Conservation (phyloP, 2,797 vertebrate genomes). For the Tragopan temminckii region DNA sequence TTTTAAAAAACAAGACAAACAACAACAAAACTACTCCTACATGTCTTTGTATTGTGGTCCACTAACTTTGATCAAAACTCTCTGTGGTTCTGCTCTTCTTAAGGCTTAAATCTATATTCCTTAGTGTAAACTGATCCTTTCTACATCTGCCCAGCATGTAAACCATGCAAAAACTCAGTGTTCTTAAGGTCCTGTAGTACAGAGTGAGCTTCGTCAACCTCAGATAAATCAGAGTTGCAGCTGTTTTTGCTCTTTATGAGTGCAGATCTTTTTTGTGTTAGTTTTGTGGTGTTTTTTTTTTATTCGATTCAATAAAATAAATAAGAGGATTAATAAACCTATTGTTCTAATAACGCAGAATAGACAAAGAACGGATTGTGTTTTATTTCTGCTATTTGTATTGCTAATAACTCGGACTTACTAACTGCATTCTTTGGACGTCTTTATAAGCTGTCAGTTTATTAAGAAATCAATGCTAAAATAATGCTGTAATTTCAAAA, state of each 20-base stretch:
- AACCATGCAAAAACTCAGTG: background rate
- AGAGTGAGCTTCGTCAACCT: background rate
- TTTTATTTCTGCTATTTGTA: background rate
- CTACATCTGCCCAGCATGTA: constrained; percentile 57
- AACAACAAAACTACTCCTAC: background rate
- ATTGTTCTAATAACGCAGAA: background rate
- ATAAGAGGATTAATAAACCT: background rate
- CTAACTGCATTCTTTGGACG: background rate
- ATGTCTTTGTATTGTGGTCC: constrained; percentile 12
- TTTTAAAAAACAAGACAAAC: background rate
- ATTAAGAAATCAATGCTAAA: background rate
- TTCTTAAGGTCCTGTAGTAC: background rate
- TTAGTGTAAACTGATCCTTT: constrained; percentile 23
- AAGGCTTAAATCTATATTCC: background rate
- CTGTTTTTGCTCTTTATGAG: background rate
- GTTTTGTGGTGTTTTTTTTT: background rate
- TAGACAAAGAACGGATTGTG: background rate
- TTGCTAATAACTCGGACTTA: background rate
- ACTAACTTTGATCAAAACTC: constrained; percentile 32
- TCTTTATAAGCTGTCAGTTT: background rate
- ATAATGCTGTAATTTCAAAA: background rate
- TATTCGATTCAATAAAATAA: background rate
- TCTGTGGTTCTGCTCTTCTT: background rate
- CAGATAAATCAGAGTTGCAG: background rate
- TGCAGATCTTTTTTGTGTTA: background rate